phyloP scores from a whole-genome alignment of 2,888 invertebrate species.

The Netelia virgata region DNA sequence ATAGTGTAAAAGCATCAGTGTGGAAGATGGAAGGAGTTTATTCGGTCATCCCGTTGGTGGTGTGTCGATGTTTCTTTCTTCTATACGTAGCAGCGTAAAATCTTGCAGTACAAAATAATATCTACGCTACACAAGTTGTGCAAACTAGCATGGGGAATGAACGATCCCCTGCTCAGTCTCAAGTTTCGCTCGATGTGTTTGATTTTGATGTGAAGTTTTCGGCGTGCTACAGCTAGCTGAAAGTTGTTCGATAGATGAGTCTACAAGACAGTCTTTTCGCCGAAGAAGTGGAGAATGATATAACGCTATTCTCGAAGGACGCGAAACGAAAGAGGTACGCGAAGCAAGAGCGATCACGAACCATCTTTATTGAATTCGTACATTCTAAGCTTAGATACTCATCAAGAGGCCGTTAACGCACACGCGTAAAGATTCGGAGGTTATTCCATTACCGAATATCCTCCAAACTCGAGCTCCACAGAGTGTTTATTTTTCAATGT shows the following conservation, averaged over 20 bases:
- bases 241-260: slow-evolving; percentile 79
- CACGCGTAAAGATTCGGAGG: neutral
- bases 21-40: slow-evolving; percentile 25
- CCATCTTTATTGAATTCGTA: slow-evolving; percentile 1
- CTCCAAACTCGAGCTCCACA: neutral
- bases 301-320: slow-evolving; percentile 78
- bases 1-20: neutral
- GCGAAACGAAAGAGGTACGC: slow-evolving; percentile 80
- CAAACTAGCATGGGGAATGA: slow-evolving; percentile 24
- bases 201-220: slow-evolving; percentile 24
- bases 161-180: neutral
- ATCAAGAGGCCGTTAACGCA: no score
- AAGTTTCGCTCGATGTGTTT: neutral
- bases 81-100: slow-evolving; percentile 23
- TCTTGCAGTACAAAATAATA: slow-evolving; percentile 25
- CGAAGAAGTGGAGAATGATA: slow-evolving; percentile 82
- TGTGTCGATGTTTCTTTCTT: slow-evolving; percentile 23
- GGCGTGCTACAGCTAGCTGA: slow-evolving; percentile 25
- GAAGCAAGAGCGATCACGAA: neutral
- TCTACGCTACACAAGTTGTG: slow-evolving; percentile 17
- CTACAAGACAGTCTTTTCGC: slow-evolving; percentile 80
- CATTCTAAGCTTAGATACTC: neutral
- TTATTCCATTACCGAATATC: neutral
- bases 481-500: neutral
- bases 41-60: slow-evolving; percentile 43